Conservation (phyloP, 2,113 vertebrate genomes). For the Bostrychus sinensis region DNA sequence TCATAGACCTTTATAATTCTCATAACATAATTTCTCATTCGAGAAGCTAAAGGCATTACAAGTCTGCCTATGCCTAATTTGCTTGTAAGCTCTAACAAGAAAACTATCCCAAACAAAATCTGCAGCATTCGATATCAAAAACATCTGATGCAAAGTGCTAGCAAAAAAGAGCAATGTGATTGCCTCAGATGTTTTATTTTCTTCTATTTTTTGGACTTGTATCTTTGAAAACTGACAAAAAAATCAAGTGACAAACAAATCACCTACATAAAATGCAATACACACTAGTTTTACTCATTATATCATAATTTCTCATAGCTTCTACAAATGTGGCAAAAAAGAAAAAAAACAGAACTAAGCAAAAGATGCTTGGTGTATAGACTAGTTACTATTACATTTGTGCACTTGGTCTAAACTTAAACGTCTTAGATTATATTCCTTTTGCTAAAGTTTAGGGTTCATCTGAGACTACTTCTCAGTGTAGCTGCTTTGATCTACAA, state of each 20-base stretch:
- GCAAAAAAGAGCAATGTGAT: slow-evolving; percentile 2
- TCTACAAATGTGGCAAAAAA: no score
- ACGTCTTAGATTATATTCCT: background rate
- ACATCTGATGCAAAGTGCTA: slow-evolving; percentile 3
- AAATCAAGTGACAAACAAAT: no score
- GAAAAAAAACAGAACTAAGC: no score
- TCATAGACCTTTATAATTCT: background rate
- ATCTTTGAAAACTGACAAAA: no score
- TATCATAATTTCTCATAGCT: no score
- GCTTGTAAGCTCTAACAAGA: background rate
- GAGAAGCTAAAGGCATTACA: background rate
- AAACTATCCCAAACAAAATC: background rate
- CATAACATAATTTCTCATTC: background rate
- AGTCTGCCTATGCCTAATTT: background rate
- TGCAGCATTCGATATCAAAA: background rate
- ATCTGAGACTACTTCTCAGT: background rate
- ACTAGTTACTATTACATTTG: no score
- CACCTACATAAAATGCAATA: no score
- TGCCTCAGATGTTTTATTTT: no score
- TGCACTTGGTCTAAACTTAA: no score
- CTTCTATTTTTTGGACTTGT: background rate
- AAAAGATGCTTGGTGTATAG: no score
- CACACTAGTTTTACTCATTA: no score
- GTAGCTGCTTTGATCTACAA: no score
- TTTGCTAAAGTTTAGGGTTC: background rate